Base-by-base conservation (phyloP, 2,888 invertebrate genomes). In the Esperia sulphurella region DNA sequence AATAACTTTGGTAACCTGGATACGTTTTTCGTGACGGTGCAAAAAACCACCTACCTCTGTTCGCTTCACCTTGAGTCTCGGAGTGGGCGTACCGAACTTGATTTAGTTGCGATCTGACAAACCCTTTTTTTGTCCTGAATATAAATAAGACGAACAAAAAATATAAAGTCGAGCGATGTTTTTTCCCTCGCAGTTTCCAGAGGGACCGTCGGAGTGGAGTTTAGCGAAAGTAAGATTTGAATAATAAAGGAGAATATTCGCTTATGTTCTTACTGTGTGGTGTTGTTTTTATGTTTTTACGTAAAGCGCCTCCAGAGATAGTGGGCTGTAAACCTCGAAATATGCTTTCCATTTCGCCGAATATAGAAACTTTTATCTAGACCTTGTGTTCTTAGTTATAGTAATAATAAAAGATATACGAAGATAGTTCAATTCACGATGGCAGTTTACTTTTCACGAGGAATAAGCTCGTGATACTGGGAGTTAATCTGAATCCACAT, bases 51-150 rank as follows among this genome's bases (percentile, higher is more conserved):
- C 77, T 79, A 74, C 77, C 76, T 79, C 68, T 71, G 75, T 59
- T 68, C 58, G 51, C 62, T 66, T 85, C 83, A 86, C 85, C 86
- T 88, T 87, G 86, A 82, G 68, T 69, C n/a, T 57, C 70, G 52
- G 61, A 70, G 86, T 85, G 79, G 83, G 86, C 83, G 84, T 74
- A 63, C 76, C 79, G 70, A 84, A 82, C 79, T 81, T 84, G 85
- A 86, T 85, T 87, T 83, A 82, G 81, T 83, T 77, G 77, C 83
- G 77, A 83, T 81, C 85, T 81, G 83, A 84, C 83, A 78, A 82
- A 85, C 84, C 86, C 85, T 84, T 86, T 87, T 80, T 87, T 87
- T 86, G 80, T 80, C 78, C 83, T 79, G 83, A 85, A 86, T 83
- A 85, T 83, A 86, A 85, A 88, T 86, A 86, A 81, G 79, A 74